A percentile compares a stretch with the other conserved stretches of the same genome.
Conservation (phyloP, 2,113 vertebrate species). For the Cisticola juncidis region DNA sequence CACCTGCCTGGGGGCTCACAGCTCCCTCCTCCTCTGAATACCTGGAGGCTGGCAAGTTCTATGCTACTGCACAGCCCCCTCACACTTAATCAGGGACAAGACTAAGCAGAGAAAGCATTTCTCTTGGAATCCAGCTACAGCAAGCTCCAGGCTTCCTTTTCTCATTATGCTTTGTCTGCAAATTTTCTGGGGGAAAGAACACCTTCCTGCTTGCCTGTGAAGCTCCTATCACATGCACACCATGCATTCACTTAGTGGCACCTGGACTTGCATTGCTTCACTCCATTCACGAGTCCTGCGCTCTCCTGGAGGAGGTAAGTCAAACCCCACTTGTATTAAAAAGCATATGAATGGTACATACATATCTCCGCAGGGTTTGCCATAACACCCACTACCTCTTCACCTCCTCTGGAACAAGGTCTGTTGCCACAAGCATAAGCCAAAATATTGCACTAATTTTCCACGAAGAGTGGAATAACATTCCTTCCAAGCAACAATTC, state of each 20-base stretch:
- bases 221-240: neutral
- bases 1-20: neutral
- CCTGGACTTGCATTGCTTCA: neutral
- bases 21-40: neutral
- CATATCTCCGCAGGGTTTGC: neutral
- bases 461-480: neutral
- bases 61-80: neutral
- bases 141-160: neutral
- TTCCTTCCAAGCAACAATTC: neutral
- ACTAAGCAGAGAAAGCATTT: neutral
- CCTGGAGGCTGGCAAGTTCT: neutral
- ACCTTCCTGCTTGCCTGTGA: neutral
- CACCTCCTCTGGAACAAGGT: neutral
- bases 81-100: accelerated
- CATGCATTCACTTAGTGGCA: neutral
- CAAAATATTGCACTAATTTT: neutral
- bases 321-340: neutral
- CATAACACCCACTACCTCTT: neutral
- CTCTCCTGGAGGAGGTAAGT: neutral
- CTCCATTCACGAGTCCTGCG: neutral
- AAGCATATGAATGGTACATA: neutral
- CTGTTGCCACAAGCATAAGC: neutral
- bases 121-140: neutral
- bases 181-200: neutral
- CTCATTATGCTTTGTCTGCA: neutral